Conservation (phyloP, 2,797 vertebrate species). For the Periparus ater region DNA sequence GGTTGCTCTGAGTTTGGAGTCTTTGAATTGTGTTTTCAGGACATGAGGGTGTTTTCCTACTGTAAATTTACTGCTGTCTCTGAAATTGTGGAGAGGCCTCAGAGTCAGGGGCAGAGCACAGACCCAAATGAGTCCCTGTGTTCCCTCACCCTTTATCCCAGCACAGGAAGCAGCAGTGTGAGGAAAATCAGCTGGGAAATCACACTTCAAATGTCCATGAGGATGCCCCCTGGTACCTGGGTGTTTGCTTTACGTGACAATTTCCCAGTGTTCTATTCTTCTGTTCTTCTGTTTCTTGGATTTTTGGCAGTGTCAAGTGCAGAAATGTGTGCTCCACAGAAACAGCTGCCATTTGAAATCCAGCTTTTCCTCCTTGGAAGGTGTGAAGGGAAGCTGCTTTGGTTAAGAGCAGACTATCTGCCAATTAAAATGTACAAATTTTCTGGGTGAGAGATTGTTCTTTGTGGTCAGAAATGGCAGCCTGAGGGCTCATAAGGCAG, state of each 20-base stretch:
- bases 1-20: background rate
- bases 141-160: background rate
- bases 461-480: background rate
- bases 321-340: background rate
- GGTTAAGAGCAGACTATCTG: background rate
- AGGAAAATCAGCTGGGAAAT: background rate
- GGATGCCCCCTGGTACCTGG: background rate
- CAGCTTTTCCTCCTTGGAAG: background rate
- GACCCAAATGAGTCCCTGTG: background rate
- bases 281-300: background rate
- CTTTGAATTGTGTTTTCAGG: background rate
- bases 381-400: background rate
- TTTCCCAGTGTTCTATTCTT: background rate
- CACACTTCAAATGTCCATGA: background rate
- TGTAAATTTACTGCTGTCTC: background rate
- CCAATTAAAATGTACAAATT: background rate
- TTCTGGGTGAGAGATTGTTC: background rate
- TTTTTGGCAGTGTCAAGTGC: background rate
- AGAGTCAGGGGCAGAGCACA: background rate
- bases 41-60: background rate
- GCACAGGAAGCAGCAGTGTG: background rate
- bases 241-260: background rate
- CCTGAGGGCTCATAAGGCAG: background rate
- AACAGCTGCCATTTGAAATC: background rate
- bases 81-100: background rate